Percentiles rank a stretch among this genome's conserved stretches.
These are phyloP conservation scores for Blastobasis adustella DNA, from an alignment of 2,888 invertebrate species.

Conservation along the genomic window DNA sequence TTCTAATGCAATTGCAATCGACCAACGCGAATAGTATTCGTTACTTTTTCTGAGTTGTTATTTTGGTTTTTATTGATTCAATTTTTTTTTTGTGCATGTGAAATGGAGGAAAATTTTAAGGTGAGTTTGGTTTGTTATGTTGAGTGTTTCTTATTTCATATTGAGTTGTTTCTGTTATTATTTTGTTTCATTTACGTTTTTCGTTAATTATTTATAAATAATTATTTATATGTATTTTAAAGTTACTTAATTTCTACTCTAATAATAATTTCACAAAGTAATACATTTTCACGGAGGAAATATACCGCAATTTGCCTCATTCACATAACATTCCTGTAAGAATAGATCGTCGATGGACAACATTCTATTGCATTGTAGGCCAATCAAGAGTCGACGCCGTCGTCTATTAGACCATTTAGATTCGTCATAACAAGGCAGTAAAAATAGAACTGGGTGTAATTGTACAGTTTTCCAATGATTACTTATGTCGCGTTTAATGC, in stretches of 20 bases:
- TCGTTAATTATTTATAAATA: constrained; percentile 1
- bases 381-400: constrained; percentile 46
- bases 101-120: constrained; percentile 42
- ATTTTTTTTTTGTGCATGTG: constrained; percentile 49
- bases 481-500: no score
- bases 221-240: neutral
- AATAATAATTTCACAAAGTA: constrained; percentile 2
- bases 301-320: no score
- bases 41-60: constrained; percentile 40
- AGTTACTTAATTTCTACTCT: neutral
- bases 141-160: neutral
- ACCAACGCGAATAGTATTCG: constrained; percentile 53
- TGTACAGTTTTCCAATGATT: no score
- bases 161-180: neutral
- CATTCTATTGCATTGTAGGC: constrained; percentile 54
- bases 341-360: neutral
- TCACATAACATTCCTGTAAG: no score
- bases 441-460: constrained; percentile 15
- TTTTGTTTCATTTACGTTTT: constrained; percentile 10
- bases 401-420: constrained; percentile 62
- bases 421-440: constrained; percentile 47
- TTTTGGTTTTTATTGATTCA: constrained; percentile 44
- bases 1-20: constrained; percentile 68
- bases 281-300: neutral
- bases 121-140: constrained; percentile 40